Evolutionary conservation across 2,797 vertebrate species (phyloP), one percentile per base, ranked within the genome.

Genomic region (Cossypha caffra): DNA sequence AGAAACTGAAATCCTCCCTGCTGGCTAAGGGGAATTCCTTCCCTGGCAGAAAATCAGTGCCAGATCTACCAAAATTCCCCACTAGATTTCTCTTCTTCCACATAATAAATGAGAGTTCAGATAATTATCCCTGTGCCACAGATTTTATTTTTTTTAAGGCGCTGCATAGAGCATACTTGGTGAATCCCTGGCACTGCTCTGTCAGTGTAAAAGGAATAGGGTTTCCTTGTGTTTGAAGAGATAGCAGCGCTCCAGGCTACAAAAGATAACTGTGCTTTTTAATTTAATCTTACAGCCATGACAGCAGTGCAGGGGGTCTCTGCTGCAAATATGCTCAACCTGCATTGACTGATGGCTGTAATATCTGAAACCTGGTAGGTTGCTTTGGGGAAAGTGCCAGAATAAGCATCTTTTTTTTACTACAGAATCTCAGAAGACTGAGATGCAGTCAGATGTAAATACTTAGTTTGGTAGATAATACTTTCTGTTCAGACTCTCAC

Each of bases 1-100:
- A 86, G 94, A 88, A 88, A 84, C 67, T 24, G 35, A 93, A 94
- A 96, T 42, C 64, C 43, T 7, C 43, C 43, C 78, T 96, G 47
- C 74, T 68, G 51, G 83, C 74, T 81, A 33, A 0, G 0, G 63
- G 51, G 81, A 79, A 79, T 87, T 94, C 69, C 84, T 89, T 55
- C 58, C 58, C 73, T 81, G 76, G 73, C 76, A 91, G 75, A 59
- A 87, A 74, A 85, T 24, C 4, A 0, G 31, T 2, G 1, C 29
- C 3, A 6, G 17, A 73, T 63, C 42, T 75, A 85, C n/a, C 72
- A 68, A 91, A 71, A 61, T 74, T 42, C 47, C 52, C 37, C 37
- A 23, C 45, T 23, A 55, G n/a, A 42, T 76, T 92, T 86, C 54
- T 85, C 38, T 62, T 42, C 7, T 90, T 59, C 19, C 37, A 10